Percentiles rank a stretch among this genome's conserved stretches.
These are phyloP conservation scores for Karalla daura DNA, from an alignment of 2,797 vertebrate genomes.

Conservation along the genomic window DNA sequence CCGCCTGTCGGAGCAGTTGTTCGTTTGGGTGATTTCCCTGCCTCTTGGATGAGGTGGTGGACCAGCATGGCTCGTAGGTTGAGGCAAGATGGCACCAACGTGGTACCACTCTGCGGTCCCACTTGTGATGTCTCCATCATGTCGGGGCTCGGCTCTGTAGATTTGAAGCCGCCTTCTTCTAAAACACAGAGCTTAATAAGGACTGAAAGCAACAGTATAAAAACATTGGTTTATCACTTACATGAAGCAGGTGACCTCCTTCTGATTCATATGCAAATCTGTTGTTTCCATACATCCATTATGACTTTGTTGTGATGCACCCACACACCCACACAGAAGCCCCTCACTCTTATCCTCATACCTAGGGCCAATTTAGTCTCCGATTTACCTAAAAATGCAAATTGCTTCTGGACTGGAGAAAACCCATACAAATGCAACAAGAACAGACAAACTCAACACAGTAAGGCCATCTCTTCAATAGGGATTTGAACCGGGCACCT, in stretches of 20 bases:
- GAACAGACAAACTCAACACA: too few species aligned
- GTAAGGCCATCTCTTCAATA: too few species aligned
- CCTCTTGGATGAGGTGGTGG: slow-evolving; percentile 63
- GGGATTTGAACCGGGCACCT: too few species aligned
- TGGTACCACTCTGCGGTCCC: slow-evolving; percentile 53
- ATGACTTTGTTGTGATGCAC: too few species aligned
- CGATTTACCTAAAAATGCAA: too few species aligned
- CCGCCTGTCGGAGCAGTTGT: slow-evolving; percentile 82
- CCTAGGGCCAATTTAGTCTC: too few species aligned
- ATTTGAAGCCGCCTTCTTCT: slow-evolving; percentile 34
- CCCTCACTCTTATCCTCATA: too few species aligned
- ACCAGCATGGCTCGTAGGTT: slow-evolving; percentile 55
- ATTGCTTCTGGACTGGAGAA: too few species aligned
- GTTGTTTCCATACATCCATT: too few species aligned
- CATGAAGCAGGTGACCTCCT: background rate
- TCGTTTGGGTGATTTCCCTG: slow-evolving; percentile 67
- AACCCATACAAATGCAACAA: too few species aligned
- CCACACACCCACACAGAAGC: too few species aligned
- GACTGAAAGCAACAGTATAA: background rate
- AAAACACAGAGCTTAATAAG: slow-evolving; percentile 37
- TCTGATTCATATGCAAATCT: too few species aligned
- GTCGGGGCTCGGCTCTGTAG: slow-evolving; percentile 32
- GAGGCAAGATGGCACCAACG: slow-evolving; percentile 31
- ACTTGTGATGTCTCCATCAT: slow-evolving; percentile 54
- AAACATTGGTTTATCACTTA: background rate